Percentiles rank a stretch among this genome's conserved stretches.
phyloP scores from a whole-genome alignment of 1,140 invertebrate species.

The Drosophila lacertosa region DNA sequence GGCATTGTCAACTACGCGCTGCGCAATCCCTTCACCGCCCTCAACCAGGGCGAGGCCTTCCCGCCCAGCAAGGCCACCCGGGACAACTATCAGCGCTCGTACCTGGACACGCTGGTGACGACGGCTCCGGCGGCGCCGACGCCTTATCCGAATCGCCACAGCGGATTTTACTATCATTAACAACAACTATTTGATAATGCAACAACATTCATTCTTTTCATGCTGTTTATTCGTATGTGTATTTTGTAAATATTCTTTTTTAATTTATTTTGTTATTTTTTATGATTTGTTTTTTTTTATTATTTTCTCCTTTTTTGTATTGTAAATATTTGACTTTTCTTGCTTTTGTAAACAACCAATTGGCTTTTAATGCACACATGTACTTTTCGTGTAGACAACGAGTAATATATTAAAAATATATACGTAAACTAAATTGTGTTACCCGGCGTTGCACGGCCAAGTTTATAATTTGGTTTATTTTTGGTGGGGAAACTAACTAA shows the following conservation, averaged over 20 bases:
- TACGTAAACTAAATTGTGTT: too few species aligned
- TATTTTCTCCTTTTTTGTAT: slow-evolving; percentile 9
- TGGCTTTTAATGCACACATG: slow-evolving; percentile 2
- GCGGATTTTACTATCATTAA: slow-evolving; percentile 63
- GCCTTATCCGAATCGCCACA: slow-evolving; percentile 44
- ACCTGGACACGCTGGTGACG: slow-evolving; percentile 62
- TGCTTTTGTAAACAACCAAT: slow-evolving; percentile 7
- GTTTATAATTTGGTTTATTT: too few species aligned
- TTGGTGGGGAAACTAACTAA: too few species aligned
- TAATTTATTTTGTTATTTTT: slow-evolving; percentile 16
- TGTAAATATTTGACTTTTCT: slow-evolving; percentile 9
- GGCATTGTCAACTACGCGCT: slow-evolving; percentile 61
- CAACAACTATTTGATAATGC: not conserved
- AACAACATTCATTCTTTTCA: not conserved
- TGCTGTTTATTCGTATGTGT: not conserved
- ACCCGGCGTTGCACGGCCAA: too few species aligned
- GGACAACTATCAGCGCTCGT: slow-evolving; percentile 65
- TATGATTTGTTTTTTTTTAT: slow-evolving; percentile 10
- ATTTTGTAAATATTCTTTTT: slow-evolving; percentile 34
- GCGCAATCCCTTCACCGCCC: slow-evolving; percentile 74
- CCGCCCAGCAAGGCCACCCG: slow-evolving; percentile 70
- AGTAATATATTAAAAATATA: not conserved
- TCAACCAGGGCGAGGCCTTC: slow-evolving; percentile 79
- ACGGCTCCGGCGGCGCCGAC: slow-evolving; percentile 32
- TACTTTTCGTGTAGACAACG: not conserved